Base-by-base conservation (phyloP, 1,140 invertebrate species). In the Agrilus planipennis region DNA sequence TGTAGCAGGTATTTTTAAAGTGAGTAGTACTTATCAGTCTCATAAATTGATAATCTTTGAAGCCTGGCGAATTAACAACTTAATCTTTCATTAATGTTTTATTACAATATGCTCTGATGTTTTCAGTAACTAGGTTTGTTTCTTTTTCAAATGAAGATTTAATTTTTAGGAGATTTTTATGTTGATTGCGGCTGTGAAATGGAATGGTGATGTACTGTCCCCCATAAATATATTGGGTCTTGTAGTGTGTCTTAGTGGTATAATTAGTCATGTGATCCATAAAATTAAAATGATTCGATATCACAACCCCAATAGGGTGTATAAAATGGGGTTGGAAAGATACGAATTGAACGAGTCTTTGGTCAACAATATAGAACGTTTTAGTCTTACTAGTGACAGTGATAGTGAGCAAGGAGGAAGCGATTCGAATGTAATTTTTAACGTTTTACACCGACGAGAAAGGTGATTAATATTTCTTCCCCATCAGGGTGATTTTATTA, bases 1-100 rank as follows among this genome's bases (percentile, higher is more conserved):
- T 4, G 86, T 99, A 52, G 80, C 89, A 40, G 92, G 93, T 34
- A 92, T 99, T 59, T 85, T 96, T 58, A 99, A 99, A 79, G 92
- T 93, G 69, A 64, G 21, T 34, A 22, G 21, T 41, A n/a, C n/a
- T n/a, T n/a, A n/a, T n/a, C n/a, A n/a, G n/a, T n/a, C n/a, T n/a
- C n/a, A 18, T 10, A 34, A n/a, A 7, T 25, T 25, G n/a, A 25
- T 7, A 25, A 25, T 25, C 7, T n/a, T 25, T 25, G 7, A 25
- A 7, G 7, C 23, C 23, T 25, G n/a, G 7, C n/a, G n/a, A 7
- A 25, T 25, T 7, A 25, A 25, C n/a, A 25, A 7, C 7, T 7
- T 25, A n/a, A 25, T 7, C n/a, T 25, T 25, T n/a, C n/a, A n/a
- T n/a, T n/a, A n/a, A n/a, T n/a, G n/a, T n/a, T n/a, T n/a, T n/a